Evolutionary conservation across 2,113 vertebrate species (phyloP).

Genomic region (Toxotes jaculatrix): DNA sequence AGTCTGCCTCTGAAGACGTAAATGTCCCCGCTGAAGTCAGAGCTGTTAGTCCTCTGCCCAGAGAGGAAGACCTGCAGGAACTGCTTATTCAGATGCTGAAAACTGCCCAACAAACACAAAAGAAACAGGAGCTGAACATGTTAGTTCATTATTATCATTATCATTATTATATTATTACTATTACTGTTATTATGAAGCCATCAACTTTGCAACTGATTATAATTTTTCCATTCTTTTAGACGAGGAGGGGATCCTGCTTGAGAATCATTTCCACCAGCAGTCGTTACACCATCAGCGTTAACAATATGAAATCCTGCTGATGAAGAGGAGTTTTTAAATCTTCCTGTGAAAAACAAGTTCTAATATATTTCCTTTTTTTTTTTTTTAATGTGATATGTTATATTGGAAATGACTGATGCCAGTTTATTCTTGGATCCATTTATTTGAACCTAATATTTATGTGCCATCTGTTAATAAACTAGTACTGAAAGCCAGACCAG

Average conservation of each 20-base stretch:
- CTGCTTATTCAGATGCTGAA: slow-evolving; percentile 83
- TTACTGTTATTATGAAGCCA: neutral
- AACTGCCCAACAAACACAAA: slow-evolving; percentile 76
- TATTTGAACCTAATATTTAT: slow-evolving; percentile 13
- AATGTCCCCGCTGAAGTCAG: slow-evolving; percentile 20
- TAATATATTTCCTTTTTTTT: neutral
- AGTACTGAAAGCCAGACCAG: slow-evolving; percentile 11
- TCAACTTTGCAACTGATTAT: slow-evolving; percentile 1
- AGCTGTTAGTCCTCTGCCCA: slow-evolving; percentile 53
- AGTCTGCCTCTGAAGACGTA: slow-evolving; percentile 56
- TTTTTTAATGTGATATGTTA: slow-evolving; percentile 15
- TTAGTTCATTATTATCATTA: slow-evolving; percentile 28
- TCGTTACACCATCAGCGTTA: neutral
- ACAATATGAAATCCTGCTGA: slow-evolving; percentile 9
- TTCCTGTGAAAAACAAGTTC: neutral
- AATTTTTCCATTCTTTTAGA: slow-evolving; percentile 50
- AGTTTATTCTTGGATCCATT: neutral
- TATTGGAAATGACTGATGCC: neutral
- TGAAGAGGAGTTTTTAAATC: slow-evolving; percentile 29
- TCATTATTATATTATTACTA: neutral
- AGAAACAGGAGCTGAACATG: slow-evolving; percentile 44
- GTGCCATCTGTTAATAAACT: slow-evolving; percentile 50
- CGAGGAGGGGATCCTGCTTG: slow-evolving; percentile 41
- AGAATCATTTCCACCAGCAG: slow-evolving; percentile 21
- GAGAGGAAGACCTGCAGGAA: slow-evolving; percentile 76